Conservation (phyloP, 2,113 vertebrate genomes). For the Platichthys stellatus region DNA sequence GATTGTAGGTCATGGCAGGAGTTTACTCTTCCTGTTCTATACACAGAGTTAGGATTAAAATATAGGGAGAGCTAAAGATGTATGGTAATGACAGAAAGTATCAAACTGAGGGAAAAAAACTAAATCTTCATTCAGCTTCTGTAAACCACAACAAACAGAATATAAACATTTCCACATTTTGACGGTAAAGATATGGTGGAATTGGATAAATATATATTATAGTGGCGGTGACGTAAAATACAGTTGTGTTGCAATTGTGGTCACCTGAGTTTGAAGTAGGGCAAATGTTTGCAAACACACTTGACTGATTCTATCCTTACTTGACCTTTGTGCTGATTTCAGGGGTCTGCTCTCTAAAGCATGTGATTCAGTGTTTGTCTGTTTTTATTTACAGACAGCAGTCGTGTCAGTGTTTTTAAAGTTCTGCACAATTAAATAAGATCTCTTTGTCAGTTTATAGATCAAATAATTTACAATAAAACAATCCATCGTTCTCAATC, state of each 20-base stretch:
- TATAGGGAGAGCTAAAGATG: neutral
- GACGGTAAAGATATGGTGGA: neutral
- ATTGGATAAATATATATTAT: neutral
- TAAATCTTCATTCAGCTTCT: no score
- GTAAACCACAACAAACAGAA: no score
- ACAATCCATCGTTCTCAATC: neutral
- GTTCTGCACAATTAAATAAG: neutral
- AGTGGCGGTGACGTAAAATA: neutral
- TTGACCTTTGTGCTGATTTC: neutral
- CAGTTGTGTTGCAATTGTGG: neutral
- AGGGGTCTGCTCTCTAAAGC: neutral
- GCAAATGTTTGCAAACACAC: no score
- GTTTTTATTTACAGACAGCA: neutral
- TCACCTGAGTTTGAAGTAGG: neutral
- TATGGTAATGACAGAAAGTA: neutral
- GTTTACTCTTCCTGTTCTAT: neutral
- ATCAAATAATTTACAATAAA: neutral
- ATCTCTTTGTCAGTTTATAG: neutral
- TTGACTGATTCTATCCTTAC: slow-evolving; percentile 3
- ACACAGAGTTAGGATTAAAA: neutral
- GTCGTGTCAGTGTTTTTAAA: neutral
- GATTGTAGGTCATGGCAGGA: neutral
- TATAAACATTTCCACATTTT: neutral
- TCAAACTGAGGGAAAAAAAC: neutral
- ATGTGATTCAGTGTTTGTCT: neutral